Evolutionary conservation across 2,113 vertebrate genomes (phyloP).

Genomic region (Nothoprocta perdicaria): DNA sequence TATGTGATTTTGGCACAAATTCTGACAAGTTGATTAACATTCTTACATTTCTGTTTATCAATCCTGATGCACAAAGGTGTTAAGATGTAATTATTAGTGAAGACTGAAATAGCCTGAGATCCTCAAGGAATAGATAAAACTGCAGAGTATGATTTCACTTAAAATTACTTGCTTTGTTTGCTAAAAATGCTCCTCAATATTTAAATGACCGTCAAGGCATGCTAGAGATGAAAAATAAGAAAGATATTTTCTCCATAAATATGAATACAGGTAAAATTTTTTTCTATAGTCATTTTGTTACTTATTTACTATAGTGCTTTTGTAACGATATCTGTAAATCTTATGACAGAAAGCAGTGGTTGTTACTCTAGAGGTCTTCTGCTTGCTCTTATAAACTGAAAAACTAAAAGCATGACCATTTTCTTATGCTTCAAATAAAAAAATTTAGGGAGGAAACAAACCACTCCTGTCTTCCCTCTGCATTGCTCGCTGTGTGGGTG

Average conservation of each 20-base stretch:
- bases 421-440: neutral
- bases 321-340: neutral
- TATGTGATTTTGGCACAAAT: neutral
- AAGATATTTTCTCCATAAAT: constrained; percentile 9
- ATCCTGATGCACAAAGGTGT: neutral
- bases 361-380: neutral
- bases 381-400: neutral
- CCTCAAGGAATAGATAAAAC: neutral
- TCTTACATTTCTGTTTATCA: constrained; percentile 6
- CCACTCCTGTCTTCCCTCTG: neutral
- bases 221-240: neutral
- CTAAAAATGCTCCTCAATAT: constrained; percentile 18
- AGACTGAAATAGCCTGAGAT: neutral
- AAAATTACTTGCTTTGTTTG: neutral
- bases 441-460: neutral
- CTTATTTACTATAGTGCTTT: neutral
- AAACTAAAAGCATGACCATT: neutral
- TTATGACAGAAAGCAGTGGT: neutral
- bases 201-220: constrained; percentile 19
- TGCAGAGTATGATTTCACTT: neutral
- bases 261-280: neutral
- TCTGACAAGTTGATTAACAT: neutral
- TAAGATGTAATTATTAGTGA: constrained; percentile 29
- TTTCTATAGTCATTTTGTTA: constrained; percentile 11
- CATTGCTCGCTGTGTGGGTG: neutral